phyloP scores from a whole-genome alignment of 2,797 vertebrate genomes.

The Coracias cyanogaster region DNA sequence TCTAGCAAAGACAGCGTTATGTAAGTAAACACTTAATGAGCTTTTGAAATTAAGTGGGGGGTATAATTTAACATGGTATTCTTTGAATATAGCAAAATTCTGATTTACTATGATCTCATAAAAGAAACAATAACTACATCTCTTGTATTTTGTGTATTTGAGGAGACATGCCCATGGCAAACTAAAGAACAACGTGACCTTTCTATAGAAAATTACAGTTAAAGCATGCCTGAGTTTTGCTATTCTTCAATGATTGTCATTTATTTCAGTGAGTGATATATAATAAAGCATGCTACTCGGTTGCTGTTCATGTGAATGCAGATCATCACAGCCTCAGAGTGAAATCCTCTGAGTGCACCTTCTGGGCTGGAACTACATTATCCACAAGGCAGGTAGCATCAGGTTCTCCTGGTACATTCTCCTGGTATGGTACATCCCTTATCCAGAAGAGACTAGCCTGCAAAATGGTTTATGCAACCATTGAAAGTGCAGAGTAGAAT shows the following conservation, averaged over 20 bases:
- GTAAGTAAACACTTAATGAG: not conserved
- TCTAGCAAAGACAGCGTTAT: rapidly evolving
- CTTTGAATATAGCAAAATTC: not conserved
- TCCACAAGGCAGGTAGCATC: not conserved
- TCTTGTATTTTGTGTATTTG: not conserved
- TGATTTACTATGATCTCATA: not conserved
- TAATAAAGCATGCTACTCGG: not conserved
- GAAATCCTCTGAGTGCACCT: not conserved
- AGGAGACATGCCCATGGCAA: not conserved
- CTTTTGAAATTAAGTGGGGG: not conserved
- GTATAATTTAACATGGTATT: not conserved
- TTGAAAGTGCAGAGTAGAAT: not conserved
- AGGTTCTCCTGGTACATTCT: not conserved
- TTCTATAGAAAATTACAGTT: not conserved
- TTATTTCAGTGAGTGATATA: not conserved
- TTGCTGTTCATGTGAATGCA: not conserved
- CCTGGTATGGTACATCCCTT: not conserved
- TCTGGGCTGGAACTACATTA: not conserved
- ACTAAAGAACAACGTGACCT: not conserved
- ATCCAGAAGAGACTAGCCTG: not conserved
- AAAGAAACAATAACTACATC: not conserved
- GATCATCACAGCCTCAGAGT: not conserved
- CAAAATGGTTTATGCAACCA: not conserved
- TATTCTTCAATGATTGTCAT: not conserved
- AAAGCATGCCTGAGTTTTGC: not conserved